Base-by-base conservation (phyloP, 2,797 vertebrate genomes). In the Clarias pachynema region DNA sequence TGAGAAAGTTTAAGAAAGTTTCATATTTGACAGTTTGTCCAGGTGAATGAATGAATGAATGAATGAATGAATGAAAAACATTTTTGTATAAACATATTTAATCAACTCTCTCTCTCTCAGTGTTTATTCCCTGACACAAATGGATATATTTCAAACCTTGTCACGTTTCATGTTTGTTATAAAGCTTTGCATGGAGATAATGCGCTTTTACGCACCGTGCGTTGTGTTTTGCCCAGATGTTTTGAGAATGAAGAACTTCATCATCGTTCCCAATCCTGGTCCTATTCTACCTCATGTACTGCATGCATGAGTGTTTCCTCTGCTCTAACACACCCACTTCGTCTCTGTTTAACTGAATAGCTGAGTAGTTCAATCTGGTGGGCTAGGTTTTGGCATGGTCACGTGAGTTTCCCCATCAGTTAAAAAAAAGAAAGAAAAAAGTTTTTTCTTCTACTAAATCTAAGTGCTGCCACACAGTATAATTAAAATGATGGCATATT, bases 171-270 rank as follows among this genome's bases (percentile, higher is more conserved):
- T 75, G n/a, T 40, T 40, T 44, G 34, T 24, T 62, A n/a, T 26
- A 2, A 1, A 1, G 31, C 37, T 37, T 60, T 12, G 2, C 62
- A 2, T 49, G 24, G 78, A 49, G 72, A 44, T 62, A 63, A 81
- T 85, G 83, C 80, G 84, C 77, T 74, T 65, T 85, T 70, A 40
- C 80, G 26, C 31, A 34, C n/a, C 49, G 65, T 53, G 14, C 22
- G 29, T 81, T 62, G 86, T 84, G 87, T 40, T 63, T 79, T 65
- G 7, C 20, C 53, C 34, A 79, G 29, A 26, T 37, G 22, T 79
- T 79, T 16, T 60, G 88, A 85, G 53, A 74, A 68, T 26, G 72
- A 56, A 66, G 26, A 85, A 90, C 84, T 62, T 40, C 12, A 63
- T 79, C 34, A 29, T 0, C 16, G 29, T 49, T 29, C n/a, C 78